Evolutionary conservation across 1,140 invertebrate genomes (phyloP), one percentile per base, ranked within the genome.

Genomic region (Caerostris extrusa): DNA sequence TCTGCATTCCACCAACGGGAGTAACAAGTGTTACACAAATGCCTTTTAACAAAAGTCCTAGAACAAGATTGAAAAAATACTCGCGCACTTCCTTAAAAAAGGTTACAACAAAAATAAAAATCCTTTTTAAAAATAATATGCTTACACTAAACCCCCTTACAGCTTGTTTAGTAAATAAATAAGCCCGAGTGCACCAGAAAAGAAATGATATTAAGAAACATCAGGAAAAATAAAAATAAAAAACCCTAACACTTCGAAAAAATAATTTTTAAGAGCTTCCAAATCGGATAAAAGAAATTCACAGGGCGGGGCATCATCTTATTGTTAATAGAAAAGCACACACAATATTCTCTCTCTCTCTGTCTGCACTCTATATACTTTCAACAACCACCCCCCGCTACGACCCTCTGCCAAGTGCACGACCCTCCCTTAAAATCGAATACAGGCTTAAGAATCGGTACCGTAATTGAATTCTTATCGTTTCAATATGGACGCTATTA

Each of bases 401-500:
- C 56, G 12, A n/a, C 5, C 58, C 58, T 19, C 34, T 0, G 19
- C 10, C 60, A 58, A 61, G 71, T 7, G 91, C 60, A 34, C 82
- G 61, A 60, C 91, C 90, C 83, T 64, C 89, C 57, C 83, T 87
- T 87, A 93, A 93, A 93, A 93, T 93, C 81, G 82, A 93, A 93
- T 77, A 93, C 67, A 86, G 61, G 91, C 91, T 93, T 93, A 93
- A 93, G 83, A 93, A 93, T 87, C 83, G 61, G 64, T 71, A 5
- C 3, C n/a, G 91, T 93, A 93, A 93, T 93, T 93, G 91, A 93
- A 93, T 93, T 93, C 91, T 93, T 93, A 93, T 93, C 91, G 91
- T 93, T 87, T 93, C 91, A 93, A 93, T 93, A 93, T 93, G 91
- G 91, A 77, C n/a, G 64, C 91, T 93, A 93, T 93, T 93, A 93